phyloP scores from a whole-genome alignment of 2,888 invertebrate genomes.

The Dryococelus australis region DNA sequence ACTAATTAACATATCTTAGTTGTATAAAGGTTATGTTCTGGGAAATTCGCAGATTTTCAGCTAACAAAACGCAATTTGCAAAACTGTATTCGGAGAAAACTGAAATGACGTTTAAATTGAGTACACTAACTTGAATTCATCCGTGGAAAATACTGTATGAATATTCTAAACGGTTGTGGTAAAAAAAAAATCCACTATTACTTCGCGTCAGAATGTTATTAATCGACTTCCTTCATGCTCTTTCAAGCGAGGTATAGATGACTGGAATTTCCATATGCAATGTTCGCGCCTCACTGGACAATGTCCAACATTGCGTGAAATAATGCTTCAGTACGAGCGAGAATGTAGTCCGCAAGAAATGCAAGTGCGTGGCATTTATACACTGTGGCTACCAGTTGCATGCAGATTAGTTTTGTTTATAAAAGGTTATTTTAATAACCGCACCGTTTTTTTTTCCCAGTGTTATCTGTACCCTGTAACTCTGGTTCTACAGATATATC shows the following conservation, averaged over 20 bases:
- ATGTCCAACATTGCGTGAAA: neutral
- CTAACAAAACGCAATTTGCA: too few relatives aligned
- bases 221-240: slow-evolving; percentile 1
- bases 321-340: neutral
- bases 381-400: neutral
- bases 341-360: neutral
- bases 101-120: too few relatives aligned
- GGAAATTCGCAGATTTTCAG: too few relatives aligned
- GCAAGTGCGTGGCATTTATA: neutral
- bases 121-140: too few relatives aligned
- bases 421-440: too few relatives aligned
- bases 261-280: neutral
- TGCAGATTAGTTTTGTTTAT: neutral
- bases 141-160: neutral
- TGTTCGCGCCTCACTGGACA: neutral
- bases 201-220: neutral
- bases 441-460: too few relatives aligned
- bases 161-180: neutral
- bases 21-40: too few relatives aligned
- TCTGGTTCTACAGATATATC: too few relatives aligned
- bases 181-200: neutral
- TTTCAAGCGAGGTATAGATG: neutral
- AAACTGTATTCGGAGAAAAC: too few relatives aligned
- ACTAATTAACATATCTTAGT: too few relatives aligned
- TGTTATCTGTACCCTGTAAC: too few relatives aligned